phyloP scores from a whole-genome alignment of 2,888 invertebrate species.

The Pseudococcus jackbeardsleyi region DNA sequence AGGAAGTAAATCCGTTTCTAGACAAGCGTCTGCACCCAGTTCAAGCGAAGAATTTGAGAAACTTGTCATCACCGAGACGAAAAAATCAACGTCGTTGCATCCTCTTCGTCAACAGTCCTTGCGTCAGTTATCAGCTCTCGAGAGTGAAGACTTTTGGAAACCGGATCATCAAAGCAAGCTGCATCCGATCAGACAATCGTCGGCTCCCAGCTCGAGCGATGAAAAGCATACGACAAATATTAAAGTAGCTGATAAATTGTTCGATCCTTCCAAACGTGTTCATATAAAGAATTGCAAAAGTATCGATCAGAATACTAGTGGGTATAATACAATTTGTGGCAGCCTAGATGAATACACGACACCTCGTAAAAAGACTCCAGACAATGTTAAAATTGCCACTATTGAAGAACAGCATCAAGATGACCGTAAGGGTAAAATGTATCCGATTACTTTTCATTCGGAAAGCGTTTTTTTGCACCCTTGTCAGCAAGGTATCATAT shows the following conservation, averaged over 20 bases:
- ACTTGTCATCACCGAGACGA: neutral
- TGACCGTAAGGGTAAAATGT: constrained; percentile 36
- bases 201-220: constrained; percentile 31
- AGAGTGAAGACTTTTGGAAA: neutral
- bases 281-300: constrained; percentile 44
- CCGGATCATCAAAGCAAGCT: neutral
- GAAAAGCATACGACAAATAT: neutral
- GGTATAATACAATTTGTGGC: constrained; percentile 53
- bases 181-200: constrained; percentile 19
- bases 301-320: constrained; percentile 56
- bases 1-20: neutral
- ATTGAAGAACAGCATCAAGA: neutral
- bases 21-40: constrained; percentile 22
- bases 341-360: constrained; percentile 53
- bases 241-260: neutral
- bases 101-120: neutral
- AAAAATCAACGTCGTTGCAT: neutral
- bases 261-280: constrained; percentile 39
- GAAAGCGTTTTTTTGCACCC: constrained; percentile 66
- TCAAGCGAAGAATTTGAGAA: constrained; percentile 43
- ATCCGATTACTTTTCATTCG: constrained; percentile 66
- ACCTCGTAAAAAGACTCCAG: constrained; percentile 50
- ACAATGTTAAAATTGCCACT: neutral
- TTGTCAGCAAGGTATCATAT: constrained; percentile 64
- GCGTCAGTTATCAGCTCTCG: neutral